Evolutionary conservation across 2,797 vertebrate species (phyloP), one percentile per base, ranked within the genome.

Genomic region (Argyrosomus regius): DNA sequence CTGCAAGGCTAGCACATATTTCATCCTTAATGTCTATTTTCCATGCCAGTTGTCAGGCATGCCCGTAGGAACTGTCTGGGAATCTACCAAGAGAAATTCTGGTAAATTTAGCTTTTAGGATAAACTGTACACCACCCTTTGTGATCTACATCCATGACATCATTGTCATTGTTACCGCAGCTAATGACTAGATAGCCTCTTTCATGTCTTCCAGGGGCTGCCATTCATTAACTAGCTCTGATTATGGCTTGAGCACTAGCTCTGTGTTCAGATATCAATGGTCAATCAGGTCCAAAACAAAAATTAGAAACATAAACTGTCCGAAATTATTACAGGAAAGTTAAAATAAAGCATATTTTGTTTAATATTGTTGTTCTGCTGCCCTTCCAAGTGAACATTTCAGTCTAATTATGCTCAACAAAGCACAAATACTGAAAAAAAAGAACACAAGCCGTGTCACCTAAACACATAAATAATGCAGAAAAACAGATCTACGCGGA

Each of bases 381-480:
- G 5, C n/a, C 35, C 4, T 31, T 67, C 52, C 16, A 59, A 85
- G 52, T 56, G 24, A 41, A 72, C 52, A 58, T 60, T 57, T 72
- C 61, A 73, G 64, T 75, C 58, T 52, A 71, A 64, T 79, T 66
- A 67, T 20, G 49, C 28, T 53, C 76, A 52, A 63, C 56, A 52
- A 84, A 63, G 13, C 59, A 58, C 54, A 14, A 61, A 48, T 18
- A 57, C 39, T 28, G 22, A 41, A 43, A 59, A 60, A 54, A 28
- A 4, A 41, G 1, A 57, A 41, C 5, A 16, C 18, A 71, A 64
- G 67, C 52, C 20, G 16, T 70, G 26, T 69, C 39, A 78, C 63
- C 66, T 65, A 81, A 85, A 82, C 52, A 60, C 67, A 77, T 72
- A 78, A 84, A 86, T 73, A 78, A 77, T 73, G 73, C 60, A 75